phyloP scores from a whole-genome alignment of 2,113 vertebrate species.

The Pollachius pollachius region DNA sequence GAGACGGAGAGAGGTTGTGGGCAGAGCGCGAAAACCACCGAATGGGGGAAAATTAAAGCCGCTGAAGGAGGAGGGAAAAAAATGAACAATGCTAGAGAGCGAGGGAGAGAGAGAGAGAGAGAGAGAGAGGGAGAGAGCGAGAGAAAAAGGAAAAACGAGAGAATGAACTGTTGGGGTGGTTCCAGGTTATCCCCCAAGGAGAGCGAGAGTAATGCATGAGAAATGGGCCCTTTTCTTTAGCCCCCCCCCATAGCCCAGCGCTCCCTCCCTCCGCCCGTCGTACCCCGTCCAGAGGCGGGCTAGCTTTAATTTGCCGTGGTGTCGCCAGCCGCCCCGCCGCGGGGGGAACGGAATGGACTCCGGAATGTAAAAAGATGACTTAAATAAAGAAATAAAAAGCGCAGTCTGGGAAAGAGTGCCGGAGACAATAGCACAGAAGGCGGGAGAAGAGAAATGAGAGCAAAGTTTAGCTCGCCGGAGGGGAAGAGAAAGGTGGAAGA shows the following conservation, averaged over 20 bases:
- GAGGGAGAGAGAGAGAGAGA: conserved; percentile 19
- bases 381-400: conserved; percentile 60
- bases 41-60: conserved; percentile 41
- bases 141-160: conserved; percentile 26
- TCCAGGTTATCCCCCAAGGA: conserved; percentile 52
- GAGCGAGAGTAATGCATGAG: conserved; percentile 56
- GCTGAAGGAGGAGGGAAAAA: background rate
- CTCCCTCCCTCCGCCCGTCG: conserved; percentile 29
- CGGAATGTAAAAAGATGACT: conserved; percentile 61
- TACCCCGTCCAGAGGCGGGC: conserved; percentile 44
- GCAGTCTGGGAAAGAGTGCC: conserved; percentile 38
- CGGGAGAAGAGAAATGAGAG: conserved; percentile 55
- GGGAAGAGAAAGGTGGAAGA: conserved; percentile 5
- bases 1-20: conserved; percentile 1
- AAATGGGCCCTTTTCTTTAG: conserved; percentile 53
- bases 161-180: conserved; percentile 37
- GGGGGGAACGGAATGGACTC: conserved; percentile 64
- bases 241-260: conserved; percentile 10
- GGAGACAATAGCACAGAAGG: conserved; percentile 60
- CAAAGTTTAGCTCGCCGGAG: conserved; percentile 26
- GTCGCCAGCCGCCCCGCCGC: conserved; percentile 46
- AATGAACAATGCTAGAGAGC: conserved; percentile 16
- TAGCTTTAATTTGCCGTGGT: conserved; percentile 66
- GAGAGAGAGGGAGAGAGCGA: conserved; percentile 21
- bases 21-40: conserved; percentile 24